phyloP scores from a whole-genome alignment of 2,888 invertebrate genomes.

The Cephus rjabovi region DNA sequence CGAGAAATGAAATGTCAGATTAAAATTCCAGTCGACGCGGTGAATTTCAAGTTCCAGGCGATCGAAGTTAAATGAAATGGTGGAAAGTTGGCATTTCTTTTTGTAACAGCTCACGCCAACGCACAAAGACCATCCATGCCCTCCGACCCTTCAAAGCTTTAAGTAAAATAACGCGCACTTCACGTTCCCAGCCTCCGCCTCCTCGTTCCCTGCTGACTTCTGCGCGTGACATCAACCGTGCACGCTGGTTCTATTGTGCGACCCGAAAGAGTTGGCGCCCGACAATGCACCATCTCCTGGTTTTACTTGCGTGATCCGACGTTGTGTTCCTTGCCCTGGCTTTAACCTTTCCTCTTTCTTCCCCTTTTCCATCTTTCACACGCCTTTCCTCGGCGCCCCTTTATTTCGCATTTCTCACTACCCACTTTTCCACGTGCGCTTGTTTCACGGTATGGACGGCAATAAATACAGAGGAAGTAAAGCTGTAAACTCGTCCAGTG shows the following conservation, averaged over 20 bases:
- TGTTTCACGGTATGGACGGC: neutral
- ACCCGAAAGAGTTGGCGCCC: neutral
- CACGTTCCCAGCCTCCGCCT: neutral
- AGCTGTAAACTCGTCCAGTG: too few species aligned
- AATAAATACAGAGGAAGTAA: neutral
- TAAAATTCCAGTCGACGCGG: constrained; percentile 26
- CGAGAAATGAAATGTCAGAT: constrained; percentile 14
- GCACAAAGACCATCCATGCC: neutral
- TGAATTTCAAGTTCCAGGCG: neutral
- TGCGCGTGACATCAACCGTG: neutral
- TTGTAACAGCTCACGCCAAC: neutral
- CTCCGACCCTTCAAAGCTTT: neutral
- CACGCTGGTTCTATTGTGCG: neutral
- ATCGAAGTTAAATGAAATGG: constrained; percentile 32
- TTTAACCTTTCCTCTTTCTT: constrained; percentile 3
- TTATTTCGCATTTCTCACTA: constrained; percentile 1
- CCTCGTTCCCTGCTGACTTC: neutral
- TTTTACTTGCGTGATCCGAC: neutral
- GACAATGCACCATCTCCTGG: neutral
- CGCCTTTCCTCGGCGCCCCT: constrained; percentile 3
- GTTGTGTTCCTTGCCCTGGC: neutral
- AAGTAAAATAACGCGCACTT: neutral
- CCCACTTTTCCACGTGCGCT: constrained; percentile 1
- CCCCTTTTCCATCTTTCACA: neutral
- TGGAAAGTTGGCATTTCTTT: constrained; percentile 17